Percentiles rank a stretch among this genome's conserved stretches.
Evolutionary conservation across 2,113 vertebrate species (phyloP).

Genomic region (Steatornis caripensis): DNA sequence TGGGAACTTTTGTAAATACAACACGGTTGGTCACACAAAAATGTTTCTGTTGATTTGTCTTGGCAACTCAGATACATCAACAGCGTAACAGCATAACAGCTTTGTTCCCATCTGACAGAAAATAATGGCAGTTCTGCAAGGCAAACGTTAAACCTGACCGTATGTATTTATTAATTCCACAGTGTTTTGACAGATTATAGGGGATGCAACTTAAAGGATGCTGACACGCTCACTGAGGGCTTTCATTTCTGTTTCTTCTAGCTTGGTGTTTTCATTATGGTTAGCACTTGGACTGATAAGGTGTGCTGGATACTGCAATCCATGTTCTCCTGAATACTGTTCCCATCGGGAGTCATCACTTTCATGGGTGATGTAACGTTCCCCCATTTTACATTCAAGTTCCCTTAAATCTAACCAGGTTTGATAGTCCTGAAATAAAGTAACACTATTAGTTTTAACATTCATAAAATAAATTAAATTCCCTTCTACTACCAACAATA

Average conservation of each 20-base stretch:
- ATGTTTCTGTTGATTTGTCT: constrained; percentile 84
- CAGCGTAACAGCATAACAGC: constrained; percentile 83
- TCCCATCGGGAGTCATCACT: constrained; percentile 95
- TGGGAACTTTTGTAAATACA: constrained; percentile 82
- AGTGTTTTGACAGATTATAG: constrained; percentile 82
- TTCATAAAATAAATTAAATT: neutral
- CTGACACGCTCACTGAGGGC: constrained; percentile 93
- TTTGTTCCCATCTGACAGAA: constrained; percentile 84
- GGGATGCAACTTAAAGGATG: constrained; percentile 83
- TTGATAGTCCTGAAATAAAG: constrained; percentile 87
- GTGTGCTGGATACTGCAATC: constrained; percentile 84
- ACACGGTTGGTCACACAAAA: constrained; percentile 84
- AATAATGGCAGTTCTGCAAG: constrained; percentile 84
- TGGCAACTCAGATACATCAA: constrained; percentile 81
- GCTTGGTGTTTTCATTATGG: constrained; percentile 69
- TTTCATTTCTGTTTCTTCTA: constrained; percentile 85
- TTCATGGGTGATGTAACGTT: constrained; percentile 97
- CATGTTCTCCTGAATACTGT: constrained; percentile 85
- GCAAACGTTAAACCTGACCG: constrained; percentile 83
- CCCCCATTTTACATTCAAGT: constrained; percentile 87
- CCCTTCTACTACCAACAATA: neutral
- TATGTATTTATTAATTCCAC: constrained; percentile 86
- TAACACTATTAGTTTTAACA: neutral
- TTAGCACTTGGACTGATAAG: constrained; percentile 71
- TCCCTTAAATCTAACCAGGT: constrained; percentile 94